A percentile compares a stretch with the other conserved stretches of the same genome.
phyloP scores from a whole-genome alignment of 92 coral and sea anemone genomes.

The Zoanthus sociatus region DNA sequence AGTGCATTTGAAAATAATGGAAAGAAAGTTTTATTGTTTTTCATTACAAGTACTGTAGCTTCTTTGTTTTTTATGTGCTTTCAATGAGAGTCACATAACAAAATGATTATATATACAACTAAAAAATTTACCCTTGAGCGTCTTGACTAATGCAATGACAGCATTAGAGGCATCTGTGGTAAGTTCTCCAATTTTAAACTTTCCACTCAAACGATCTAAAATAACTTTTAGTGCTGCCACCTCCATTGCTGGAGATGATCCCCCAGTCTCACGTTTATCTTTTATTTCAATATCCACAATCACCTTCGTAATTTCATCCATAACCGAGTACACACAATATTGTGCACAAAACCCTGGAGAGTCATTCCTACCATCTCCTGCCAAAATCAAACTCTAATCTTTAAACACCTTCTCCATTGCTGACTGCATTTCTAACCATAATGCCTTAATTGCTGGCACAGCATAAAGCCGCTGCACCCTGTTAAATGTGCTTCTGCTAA shows the following conservation, averaged over 20 bases:
- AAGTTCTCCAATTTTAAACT: constrained; percentile 44
- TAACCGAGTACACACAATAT: too few species aligned
- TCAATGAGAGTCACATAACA: neutral
- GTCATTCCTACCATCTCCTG: too few species aligned
- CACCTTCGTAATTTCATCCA: too few species aligned
- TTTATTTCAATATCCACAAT: constrained; percentile 38
- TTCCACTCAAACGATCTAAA: constrained; percentile 40
- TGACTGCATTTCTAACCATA: neutral
- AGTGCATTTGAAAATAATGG: constrained; percentile 3
- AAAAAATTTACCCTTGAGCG: constrained; percentile 44
- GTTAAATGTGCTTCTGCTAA: neutral
- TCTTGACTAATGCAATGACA: constrained; percentile 59
- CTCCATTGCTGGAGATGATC: constrained; percentile 58
- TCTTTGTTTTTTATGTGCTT: neutral
- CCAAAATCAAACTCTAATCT: too few species aligned
- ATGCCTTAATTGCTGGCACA: neutral
- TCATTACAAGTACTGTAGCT: neutral
- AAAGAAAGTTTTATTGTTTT: neutral
- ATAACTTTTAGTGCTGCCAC: constrained; percentile 42
- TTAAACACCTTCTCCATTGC: neutral
- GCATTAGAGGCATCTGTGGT: constrained; percentile 62
- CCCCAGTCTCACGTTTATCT: constrained; percentile 56
- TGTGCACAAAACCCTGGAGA: too few species aligned
- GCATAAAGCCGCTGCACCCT: constrained; percentile 1
- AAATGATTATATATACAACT: neutral